Evolutionary conservation across 2,888 invertebrate species (phyloP), one percentile per base, ranked within the genome.

Genomic region (Netelia fuscicornis): DNA sequence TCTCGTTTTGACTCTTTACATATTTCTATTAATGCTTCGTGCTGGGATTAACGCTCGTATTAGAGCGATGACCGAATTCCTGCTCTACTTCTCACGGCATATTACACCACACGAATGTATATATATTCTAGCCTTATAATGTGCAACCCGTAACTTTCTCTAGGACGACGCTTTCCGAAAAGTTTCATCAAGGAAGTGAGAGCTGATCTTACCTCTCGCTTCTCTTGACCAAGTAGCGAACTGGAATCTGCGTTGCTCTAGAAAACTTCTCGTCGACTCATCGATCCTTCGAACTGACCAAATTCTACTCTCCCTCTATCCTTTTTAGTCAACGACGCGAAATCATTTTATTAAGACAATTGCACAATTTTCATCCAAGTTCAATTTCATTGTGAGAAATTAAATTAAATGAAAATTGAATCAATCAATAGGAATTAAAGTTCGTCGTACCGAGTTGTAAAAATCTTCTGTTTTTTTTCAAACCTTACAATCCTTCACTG

Each of bases 21-120:
- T 48, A 48, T 42, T 67, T 58, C 74, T 67, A 67, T 74, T 71
- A 74, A 44, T 58, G 13, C 17, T 68, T 83, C 78, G 58, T 62
- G 68, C 56, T 62, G 68, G 64, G 44, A 78, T 83, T 78, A 74
- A 83, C 71, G 62, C 70, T 54, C 54, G 74, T 67, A 79, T 74
- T 58, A 78, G 25, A 56, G 72, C 78, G 67, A 72, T 78, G 83
- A 78, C 60, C 83, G 60, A 83, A 77, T 77, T 72, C 48, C 17
- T 68, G 48, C 48, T 65, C 72, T 58, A 48, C 54, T 20, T 72
- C 74, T 54, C 20, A 25, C 20, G 17, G 58, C 9, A 58, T 20
- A 20, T 58, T 58, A 20, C 6, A 58, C 5, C 1, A 23, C 10
- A 58, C 23, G 20, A 17, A 58, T 20, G 9, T 58, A 20, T 58